Base-by-base conservation (phyloP, 2,797 vertebrate genomes). In the Smutsia gigantea region DNA sequence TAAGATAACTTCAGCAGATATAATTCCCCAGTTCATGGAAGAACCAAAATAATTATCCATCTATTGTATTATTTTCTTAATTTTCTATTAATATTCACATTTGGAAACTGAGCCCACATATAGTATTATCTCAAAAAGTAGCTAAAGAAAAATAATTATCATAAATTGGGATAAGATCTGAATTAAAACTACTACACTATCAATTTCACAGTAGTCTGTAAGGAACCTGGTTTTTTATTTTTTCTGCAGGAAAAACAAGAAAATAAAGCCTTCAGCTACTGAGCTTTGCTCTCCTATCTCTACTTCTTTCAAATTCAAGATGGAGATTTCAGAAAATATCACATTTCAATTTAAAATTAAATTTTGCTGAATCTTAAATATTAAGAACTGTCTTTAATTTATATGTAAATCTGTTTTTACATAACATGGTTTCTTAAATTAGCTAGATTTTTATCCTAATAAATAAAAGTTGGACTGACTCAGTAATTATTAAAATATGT, bases 401-500 rank as follows among this genome's bases (percentile, higher is more conserved):
- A 78, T 68, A 66, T 46, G 15, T 78, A 88, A 92, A 95, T 59
- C 34, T 89, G 2, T 74, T 74, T 81, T 66, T 75, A 84, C 2
- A 78, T 46, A 81, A 63, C 34, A 55, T 53, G 23, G 49, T 90
- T 87, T 86, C 77, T 93, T 66, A 90, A 89, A 86, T 64, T 84
- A 51, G 13, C 51, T 85, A 78, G 25, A 96, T 46, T 85, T 94
- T 69, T 85, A 96, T 64, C 77, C 61, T 63, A 88, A 71, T 83
- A 91, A 96, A 49, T 39, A 75, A 21, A 82, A 92, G 8, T 59
- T 46, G 9, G 7, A 77, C 29, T 77, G 49, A 84, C 13, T 93
- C 39, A 88, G 87, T 87, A 61, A 87, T 86, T 93, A 97, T 27
- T 84, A 78, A 92, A 72, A 74, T 87, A 92, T 8, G 27, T 74